Evolutionary conservation across 2,797 vertebrate species (phyloP).

Genomic region (Onychomys torridus): DNA sequence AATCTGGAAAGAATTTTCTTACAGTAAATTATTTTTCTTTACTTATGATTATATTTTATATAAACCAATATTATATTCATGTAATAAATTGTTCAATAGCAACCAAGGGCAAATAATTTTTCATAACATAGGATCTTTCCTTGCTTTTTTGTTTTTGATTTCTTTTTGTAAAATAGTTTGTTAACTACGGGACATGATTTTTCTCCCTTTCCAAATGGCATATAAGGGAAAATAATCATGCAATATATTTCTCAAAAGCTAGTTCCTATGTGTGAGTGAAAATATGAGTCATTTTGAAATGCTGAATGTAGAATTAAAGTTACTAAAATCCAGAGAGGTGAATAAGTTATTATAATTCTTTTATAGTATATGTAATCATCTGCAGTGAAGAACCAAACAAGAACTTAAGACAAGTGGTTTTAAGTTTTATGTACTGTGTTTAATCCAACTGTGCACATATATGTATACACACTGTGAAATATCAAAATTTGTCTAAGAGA

Average conservation of each 20-base stretch:
- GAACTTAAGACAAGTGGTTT: neutral
- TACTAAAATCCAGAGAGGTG: neutral
- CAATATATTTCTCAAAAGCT: neutral
- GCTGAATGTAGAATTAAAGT: neutral
- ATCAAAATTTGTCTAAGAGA: neutral
- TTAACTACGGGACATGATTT: neutral
- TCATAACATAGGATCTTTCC: neutral
- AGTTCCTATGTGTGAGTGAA: neutral
- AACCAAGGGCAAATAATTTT: neutral
- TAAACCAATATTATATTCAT: neutral
- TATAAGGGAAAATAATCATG: neutral
- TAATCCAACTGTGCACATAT: neutral
- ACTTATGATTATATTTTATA: constrained; percentile 12
- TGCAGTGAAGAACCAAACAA: neutral
- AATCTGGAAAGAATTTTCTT: neutral
- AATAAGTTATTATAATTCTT: neutral
- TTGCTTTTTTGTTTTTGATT: neutral
- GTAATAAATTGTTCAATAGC: neutral
- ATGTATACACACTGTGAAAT: neutral
- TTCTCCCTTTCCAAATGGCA: neutral
- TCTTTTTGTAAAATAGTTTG: neutral
- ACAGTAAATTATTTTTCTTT: neutral
- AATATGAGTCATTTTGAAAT: neutral
- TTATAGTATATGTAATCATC: neutral
- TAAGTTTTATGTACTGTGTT: neutral